Evolutionary conservation across 2,797 vertebrate genomes (phyloP).

Genomic region (Podarcis lilfordi): DNA sequence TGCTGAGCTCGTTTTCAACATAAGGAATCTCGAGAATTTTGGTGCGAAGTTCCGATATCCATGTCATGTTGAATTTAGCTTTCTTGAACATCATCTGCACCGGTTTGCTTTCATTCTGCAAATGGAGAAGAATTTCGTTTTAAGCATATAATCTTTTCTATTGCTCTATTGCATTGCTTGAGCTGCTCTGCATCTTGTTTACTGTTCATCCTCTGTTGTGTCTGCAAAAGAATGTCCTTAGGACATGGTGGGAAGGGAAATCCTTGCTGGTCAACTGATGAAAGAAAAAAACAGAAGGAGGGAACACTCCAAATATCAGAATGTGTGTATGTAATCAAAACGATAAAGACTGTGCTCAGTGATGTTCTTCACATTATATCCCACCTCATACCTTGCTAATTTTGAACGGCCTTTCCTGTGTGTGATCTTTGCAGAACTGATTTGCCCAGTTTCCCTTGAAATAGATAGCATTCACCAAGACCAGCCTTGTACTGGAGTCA

Average conservation of each 20-base stretch:
- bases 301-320: background rate
- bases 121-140: background rate
- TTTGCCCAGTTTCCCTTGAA: slow-evolving; percentile 86
- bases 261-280: background rate
- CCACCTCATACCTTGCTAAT: slow-evolving; percentile 72
- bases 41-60: slow-evolving; percentile 75
- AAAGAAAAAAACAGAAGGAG: background rate
- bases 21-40: slow-evolving; percentile 90
- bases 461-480: slow-evolving; percentile 87
- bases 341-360: background rate
- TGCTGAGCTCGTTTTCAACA: slow-evolving; percentile 81
- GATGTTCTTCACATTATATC: background rate
- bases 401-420: slow-evolving; percentile 81
- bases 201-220: background rate
- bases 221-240: background rate
- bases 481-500: slow-evolving; percentile 74
- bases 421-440: slow-evolving; percentile 74
- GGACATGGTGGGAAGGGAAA: background rate
- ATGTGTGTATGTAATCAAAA: no score
- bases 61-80: slow-evolving; percentile 77
- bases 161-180: rapidly evolving
- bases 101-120: slow-evolving; percentile 78
- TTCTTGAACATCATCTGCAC: slow-evolving; percentile 90
- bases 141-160: background rate
- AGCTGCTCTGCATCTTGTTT: background rate